Conservation (phyloP, 2,113 vertebrate species). For the Macaca mulatta region DNA sequence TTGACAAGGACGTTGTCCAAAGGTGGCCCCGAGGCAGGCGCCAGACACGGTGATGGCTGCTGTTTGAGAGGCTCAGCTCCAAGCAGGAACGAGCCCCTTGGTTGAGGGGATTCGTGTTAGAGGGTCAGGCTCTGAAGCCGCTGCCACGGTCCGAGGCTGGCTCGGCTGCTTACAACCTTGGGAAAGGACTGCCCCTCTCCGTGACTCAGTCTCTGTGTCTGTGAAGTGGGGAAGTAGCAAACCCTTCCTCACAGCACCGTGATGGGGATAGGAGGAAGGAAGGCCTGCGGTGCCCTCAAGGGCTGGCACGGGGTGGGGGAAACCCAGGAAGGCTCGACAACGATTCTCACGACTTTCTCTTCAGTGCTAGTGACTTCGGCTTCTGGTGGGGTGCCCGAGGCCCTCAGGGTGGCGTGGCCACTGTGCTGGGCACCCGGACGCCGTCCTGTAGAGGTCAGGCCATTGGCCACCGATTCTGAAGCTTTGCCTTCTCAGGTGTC, state of each 20-base stretch:
- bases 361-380: neutral
- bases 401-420: fast-evolving
- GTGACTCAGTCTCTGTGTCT: neutral
- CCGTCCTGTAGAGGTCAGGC: fast-evolving
- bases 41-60: fast-evolving
- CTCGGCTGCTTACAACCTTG: fast-evolving
- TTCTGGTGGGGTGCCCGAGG: neutral
- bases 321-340: neutral
- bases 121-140: too few relatives aligned
- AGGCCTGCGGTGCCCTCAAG: neutral
- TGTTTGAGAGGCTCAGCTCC: fast-evolving
- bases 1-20: neutral
- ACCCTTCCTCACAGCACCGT: fast-evolving
- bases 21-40: neutral
- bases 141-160: neutral
- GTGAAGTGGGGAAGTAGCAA: neutral
- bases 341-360: neutral
- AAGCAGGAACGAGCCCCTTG: neutral
- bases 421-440: fast-evolving
- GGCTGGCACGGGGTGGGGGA: fast-evolving
- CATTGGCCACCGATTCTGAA: fast-evolving
- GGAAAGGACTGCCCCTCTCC: neutral
- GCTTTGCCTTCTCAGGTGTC: neutral
- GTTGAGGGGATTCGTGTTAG: fast-evolving
- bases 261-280: neutral